Evolutionary conservation across 2,888 invertebrate species (phyloP).

Genomic region (Drosophila mercatorum): DNA sequence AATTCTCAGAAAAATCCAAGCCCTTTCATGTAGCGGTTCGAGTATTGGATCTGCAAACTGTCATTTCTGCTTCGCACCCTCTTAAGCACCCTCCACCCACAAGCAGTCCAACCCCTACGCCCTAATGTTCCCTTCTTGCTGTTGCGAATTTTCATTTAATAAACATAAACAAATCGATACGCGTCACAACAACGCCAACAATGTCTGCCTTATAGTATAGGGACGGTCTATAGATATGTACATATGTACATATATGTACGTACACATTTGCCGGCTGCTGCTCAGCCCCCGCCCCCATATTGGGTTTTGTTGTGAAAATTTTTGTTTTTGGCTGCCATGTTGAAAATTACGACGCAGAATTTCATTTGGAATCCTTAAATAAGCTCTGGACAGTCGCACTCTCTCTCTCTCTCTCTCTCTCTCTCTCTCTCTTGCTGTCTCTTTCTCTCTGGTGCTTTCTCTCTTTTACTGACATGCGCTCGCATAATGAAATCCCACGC

Average conservation of each 20-base stretch:
- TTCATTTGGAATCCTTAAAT: constrained; percentile 51
- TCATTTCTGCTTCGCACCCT: constrained; percentile 22
- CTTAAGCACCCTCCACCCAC: constrained; percentile 7
- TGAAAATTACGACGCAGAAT: constrained; percentile 77
- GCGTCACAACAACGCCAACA: constrained; percentile 75
- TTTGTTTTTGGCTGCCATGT: constrained; percentile 42
- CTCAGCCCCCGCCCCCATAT: not conserved
- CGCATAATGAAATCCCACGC: constrained; percentile 49
- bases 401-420: constrained; percentile 1
- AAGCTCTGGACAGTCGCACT: constrained; percentile 21
- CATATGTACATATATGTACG: constrained; percentile 4
- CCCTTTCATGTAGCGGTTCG: not conserved
- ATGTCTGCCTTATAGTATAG: constrained; percentile 24
- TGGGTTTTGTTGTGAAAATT: constrained; percentile 44
- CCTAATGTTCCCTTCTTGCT: constrained; percentile 17
- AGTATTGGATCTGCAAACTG: constrained; percentile 23
- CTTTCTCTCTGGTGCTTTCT: not conserved
- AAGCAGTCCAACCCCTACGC: constrained; percentile 12
- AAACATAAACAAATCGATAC: constrained; percentile 81
- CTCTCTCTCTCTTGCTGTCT: not conserved
- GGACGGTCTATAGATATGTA: not conserved
- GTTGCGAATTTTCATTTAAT: constrained; percentile 69
- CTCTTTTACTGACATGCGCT: constrained; percentile 26
- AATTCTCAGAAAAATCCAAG: constrained; percentile 4
- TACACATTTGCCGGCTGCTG: constrained; percentile 58